Percentiles rank a stretch among this genome's conserved stretches.
Conservation (phyloP, 2,888 invertebrate species). For the Macaria notata region DNA sequence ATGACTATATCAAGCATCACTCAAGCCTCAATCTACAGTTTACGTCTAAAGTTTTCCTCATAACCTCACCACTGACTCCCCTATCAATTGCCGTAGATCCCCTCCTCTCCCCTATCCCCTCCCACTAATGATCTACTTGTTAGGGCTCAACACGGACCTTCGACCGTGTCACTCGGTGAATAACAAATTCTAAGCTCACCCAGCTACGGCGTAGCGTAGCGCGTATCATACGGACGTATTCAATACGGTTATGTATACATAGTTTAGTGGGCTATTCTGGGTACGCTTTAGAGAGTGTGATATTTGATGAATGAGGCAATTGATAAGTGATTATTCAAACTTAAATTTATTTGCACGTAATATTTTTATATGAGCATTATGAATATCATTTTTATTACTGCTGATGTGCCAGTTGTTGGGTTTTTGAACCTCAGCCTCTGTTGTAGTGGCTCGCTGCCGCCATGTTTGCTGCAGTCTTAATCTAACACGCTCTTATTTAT, state of each 20-base stretch:
- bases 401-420: no score
- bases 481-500: no score
- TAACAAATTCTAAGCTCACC: slow-evolving; percentile 76
- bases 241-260: neutral
- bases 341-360: no score
- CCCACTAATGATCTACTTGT: slow-evolving; percentile 80
- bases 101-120: slow-evolving; percentile 44
- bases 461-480: no score
- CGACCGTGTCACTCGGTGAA: slow-evolving; percentile 74
- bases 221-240: slow-evolving; percentile 19
- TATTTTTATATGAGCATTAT: no score
- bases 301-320: neutral
- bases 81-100: slow-evolving; percentile 70
- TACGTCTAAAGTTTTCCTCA: slow-evolving; percentile 77
- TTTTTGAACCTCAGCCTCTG: neutral
- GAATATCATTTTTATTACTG: no score
- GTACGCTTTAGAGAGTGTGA: neutral
- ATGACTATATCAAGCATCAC: slow-evolving; percentile 58
- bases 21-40: slow-evolving; percentile 55
- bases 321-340: no score
- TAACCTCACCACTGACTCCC: slow-evolving; percentile 75
- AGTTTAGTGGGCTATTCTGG: neutral
- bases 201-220: slow-evolving; percentile 52
- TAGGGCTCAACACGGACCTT: slow-evolving; percentile 77
- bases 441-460: neutral